Evolutionary conservation across 2,888 invertebrate species (phyloP).

Genomic region (Dicranocentrus wangi): DNA sequence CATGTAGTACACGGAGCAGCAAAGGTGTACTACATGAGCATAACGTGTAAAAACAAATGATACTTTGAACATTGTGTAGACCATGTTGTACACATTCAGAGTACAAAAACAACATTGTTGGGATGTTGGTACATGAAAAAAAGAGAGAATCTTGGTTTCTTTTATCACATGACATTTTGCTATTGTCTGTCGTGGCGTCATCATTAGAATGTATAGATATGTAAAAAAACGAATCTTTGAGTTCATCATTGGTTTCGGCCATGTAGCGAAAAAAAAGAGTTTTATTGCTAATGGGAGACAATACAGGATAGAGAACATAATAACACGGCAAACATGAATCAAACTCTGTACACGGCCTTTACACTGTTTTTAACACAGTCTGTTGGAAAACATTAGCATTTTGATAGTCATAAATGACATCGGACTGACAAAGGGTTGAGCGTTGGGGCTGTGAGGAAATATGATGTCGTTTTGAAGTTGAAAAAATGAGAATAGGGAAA

Average conservation of each 20-base stretch:
- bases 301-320: not conserved
- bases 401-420: slow-evolving; percentile 70
- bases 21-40: slow-evolving; percentile 13
- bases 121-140: slow-evolving; percentile 11
- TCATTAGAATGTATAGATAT: too few relatives aligned
- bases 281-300: not conserved
- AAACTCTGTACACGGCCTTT: slow-evolving; percentile 39
- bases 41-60: slow-evolving; percentile 54
- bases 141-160: not conserved
- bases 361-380: slow-evolving; percentile 71
- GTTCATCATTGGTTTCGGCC: slow-evolving; percentile 28
- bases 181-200: too few relatives aligned
- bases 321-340: too few relatives aligned
- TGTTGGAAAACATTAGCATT: slow-evolving; percentile 67
- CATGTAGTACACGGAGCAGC: not conserved
- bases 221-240: too few relatives aligned
- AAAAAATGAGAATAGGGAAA: slow-evolving; percentile 17
- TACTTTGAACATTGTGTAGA: slow-evolving; percentile 56
- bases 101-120: too few relatives aligned
- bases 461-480: slow-evolving; percentile 47
- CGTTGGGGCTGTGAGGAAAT: slow-evolving; percentile 36
- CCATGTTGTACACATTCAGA: slow-evolving; percentile 55
- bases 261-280: slow-evolving; percentile 12
- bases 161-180: not conserved
- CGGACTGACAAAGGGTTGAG: slow-evolving; percentile 52